phyloP scores from a whole-genome alignment of 2,113 vertebrate species.

The Holacanthus passer region DNA sequence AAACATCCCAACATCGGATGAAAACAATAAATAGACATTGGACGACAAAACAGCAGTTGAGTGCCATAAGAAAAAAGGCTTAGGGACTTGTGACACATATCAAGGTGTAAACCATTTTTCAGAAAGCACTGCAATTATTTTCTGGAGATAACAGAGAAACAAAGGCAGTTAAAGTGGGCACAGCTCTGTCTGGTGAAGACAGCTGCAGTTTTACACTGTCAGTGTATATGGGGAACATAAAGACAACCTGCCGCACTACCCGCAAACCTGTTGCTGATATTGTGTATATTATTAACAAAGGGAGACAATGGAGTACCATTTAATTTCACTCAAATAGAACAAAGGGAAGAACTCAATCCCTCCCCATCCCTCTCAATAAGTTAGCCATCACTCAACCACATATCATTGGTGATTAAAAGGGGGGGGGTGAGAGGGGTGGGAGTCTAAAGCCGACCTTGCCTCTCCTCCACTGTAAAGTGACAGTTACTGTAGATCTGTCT shows the following conservation, averaged over 20 bases:
- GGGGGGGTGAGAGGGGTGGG: slow-evolving; percentile 23
- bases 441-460: slow-evolving; percentile 27
- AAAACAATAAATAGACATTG: neutral
- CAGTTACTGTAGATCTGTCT: slow-evolving; percentile 31
- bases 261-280: slow-evolving; percentile 35
- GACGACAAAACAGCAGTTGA: slow-evolving; percentile 6
- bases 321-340: slow-evolving; percentile 58
- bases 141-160: slow-evolving; percentile 30
- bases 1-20: neutral
- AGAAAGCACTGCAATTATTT: slow-evolving; percentile 17
- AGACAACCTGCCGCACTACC: slow-evolving; percentile 22
- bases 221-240: neutral
- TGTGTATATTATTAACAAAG: slow-evolving; percentile 56
- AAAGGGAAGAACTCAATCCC: slow-evolving; percentile 38
- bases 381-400: slow-evolving; percentile 42
- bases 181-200: slow-evolving; percentile 9
- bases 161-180: slow-evolving; percentile 32
- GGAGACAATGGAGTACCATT: slow-evolving; percentile 48
- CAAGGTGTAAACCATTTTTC: slow-evolving; percentile 5
- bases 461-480: slow-evolving; percentile 30
- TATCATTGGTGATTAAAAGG: slow-evolving; percentile 47
- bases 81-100: slow-evolving; percentile 11
- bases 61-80: neutral
- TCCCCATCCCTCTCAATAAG: slow-evolving; percentile 51
- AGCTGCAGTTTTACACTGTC: slow-evolving; percentile 22